These are phyloP conservation scores for Blera fallax DNA, from an alignment of 2,888 invertebrate genomes.

Conservation along the genomic window DNA sequence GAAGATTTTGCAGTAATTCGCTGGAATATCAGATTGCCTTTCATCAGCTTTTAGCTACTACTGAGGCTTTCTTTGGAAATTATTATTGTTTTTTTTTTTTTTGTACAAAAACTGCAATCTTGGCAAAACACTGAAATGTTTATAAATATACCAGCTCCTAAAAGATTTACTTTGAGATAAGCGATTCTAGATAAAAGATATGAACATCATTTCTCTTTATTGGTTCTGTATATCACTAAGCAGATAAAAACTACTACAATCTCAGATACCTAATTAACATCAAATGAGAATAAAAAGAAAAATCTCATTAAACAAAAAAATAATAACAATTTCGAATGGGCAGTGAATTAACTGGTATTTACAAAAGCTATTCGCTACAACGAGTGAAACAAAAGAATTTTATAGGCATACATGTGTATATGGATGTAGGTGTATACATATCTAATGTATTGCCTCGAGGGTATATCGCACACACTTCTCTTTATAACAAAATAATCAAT, in stretches of 20 bases:
- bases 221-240: neutral
- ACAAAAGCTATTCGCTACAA: neutral
- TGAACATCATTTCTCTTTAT: neutral
- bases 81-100: neutral
- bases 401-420: no score
- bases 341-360: conserved; percentile 2
- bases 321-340: neutral
- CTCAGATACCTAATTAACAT: conserved; percentile 13
- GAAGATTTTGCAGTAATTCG: no score
- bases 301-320: conserved; percentile 6
- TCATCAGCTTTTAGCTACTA: no score
- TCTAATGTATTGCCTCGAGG: neutral
- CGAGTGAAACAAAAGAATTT: neutral
- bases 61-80: no score
- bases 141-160: neutral
- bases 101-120: neutral
- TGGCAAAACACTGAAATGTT: neutral
- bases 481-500: conserved; percentile 55
- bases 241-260: neutral
- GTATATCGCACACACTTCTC: neutral
- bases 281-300: neutral
- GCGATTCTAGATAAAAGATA: conserved; percentile 9
- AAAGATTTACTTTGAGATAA: neutral
- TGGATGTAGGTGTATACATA: neutral
- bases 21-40: no score